Evolutionary conservation across 2,113 vertebrate species (phyloP).

Genomic region (Oryzias curvinotus): DNA sequence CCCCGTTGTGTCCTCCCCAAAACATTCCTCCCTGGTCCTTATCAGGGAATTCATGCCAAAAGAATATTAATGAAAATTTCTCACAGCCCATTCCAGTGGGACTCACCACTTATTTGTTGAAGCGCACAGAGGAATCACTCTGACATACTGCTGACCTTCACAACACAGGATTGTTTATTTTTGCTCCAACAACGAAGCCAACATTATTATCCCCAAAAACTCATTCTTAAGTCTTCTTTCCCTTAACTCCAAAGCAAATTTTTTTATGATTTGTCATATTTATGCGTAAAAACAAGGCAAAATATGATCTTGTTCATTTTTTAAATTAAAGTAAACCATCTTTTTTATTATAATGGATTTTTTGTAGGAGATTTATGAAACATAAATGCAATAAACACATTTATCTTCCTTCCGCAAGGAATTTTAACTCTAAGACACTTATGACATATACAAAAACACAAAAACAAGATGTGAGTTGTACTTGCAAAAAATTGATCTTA

Average conservation of each 20-base stretch:
- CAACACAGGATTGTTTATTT: conserved; percentile 10
- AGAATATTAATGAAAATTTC: conserved; percentile 44
- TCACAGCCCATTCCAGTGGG: conserved; percentile 23
- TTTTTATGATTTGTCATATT: neutral
- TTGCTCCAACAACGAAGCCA: neutral
- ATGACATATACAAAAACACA: too few species aligned
- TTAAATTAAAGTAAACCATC: too few species aligned
- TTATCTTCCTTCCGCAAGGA: too few species aligned
- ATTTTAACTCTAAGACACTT: too few species aligned
- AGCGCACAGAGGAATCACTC: conserved; percentile 26
- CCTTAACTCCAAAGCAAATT: neutral
- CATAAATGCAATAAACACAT: too few species aligned
- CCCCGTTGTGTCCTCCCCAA: conserved; percentile 36
- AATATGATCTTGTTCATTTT: too few species aligned
- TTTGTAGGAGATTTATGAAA: too few species aligned
- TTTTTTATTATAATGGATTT: too few species aligned
- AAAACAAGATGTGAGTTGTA: too few species aligned
- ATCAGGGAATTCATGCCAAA: conserved; percentile 30
- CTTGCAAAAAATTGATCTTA: too few species aligned
- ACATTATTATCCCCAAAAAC: neutral
- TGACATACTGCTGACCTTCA: conserved; percentile 45
- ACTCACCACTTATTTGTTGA: conserved; percentile 29
- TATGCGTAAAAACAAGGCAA: neutral
- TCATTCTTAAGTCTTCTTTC: neutral
- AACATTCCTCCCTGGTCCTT: conserved; percentile 22